Evolutionary conservation across 2,888 invertebrate species (phyloP).

Genomic region (Junonia oenone): DNA sequence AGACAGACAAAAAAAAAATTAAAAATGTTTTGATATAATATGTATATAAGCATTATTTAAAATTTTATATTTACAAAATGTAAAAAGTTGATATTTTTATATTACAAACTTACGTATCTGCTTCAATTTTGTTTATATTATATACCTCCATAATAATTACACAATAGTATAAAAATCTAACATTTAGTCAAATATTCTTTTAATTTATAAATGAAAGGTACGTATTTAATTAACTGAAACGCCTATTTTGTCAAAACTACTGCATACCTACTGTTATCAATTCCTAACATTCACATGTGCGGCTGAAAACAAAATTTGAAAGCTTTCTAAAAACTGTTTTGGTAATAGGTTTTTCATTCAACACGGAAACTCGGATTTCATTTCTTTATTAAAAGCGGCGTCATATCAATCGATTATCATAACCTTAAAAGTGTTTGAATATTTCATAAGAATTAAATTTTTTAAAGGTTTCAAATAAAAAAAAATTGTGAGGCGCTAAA

Average conservation of each 20-base stretch:
- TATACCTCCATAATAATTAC: too few relatives aligned
- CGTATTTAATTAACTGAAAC: neutral
- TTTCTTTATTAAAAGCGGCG: neutral
- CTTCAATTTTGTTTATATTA: too few relatives aligned
- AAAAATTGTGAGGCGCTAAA: too few relatives aligned
- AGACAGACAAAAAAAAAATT: too few relatives aligned
- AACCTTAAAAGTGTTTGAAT: neutral
- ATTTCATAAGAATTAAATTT: neutral
- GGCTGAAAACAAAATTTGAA: slow-evolving; percentile 16
- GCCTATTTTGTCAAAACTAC: neutral
- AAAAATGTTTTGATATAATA: too few relatives aligned
- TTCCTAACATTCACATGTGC: slow-evolving; percentile 11
- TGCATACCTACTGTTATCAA: neutral
- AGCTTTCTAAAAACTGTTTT: slow-evolving; percentile 26
- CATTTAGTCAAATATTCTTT: too few relatives aligned
- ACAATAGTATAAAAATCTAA: too few relatives aligned
- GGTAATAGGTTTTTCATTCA: slow-evolving; percentile 4
- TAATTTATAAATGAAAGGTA: neutral
- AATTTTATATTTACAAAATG: too few relatives aligned
- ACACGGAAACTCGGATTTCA: neutral
- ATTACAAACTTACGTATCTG: too few relatives aligned
- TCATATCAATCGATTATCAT: neutral
- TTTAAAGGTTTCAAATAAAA: too few relatives aligned
- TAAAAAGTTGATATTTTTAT: too few relatives aligned
- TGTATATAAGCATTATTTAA: too few relatives aligned